Base-by-base conservation (phyloP, 2,797 vertebrate species). In the Amblyraja radiata region DNA sequence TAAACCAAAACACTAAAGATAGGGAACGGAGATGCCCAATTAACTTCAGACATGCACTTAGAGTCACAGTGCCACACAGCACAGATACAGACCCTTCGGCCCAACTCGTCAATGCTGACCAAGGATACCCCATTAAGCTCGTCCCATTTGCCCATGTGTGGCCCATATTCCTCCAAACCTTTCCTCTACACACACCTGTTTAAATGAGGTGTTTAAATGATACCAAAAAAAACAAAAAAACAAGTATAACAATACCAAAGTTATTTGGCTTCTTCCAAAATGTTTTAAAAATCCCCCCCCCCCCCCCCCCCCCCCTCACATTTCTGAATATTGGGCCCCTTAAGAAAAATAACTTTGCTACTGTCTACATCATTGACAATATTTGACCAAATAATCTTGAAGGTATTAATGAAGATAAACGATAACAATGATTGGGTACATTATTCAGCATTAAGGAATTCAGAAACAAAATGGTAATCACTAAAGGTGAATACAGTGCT, bases 321-420 rank as follows among this genome's bases (percentile, higher is more conserved):
- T 58, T 74, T 90, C 36, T 28, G 46, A 76, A 92, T 92, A 92
- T 76, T 92, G 90, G 90, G 76, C 90, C 90, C 90, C 73, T 92
- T 76, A 23, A 92, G 90, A 54, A 73, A 74, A 54, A 54, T n/a
- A 92, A 74, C 73, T 76, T 92, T 23, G 39, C 10, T 58, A 74
- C 73, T 74, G 39, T 14, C 68, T 25, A 39, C 8, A 21, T 36
- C 23, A 68, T 91, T 14, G 10, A 74, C 28, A 74, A 74, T 46
- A 74, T 54, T 76, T 92, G 90, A 54, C 90, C 25, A 54, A 92
- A 54, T 58, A 92, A 92, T 54, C 54, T 76, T 92, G 68, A 92
- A 76, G 39, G 23, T 71, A 92, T 54, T 28, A 92, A 5, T 74
- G 74, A 91, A 91, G 21, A 71, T 5, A 39, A 32, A 36, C 46